These are phyloP conservation scores for Cryptomyrus ogoouensis DNA, from an alignment of 2,113 vertebrate species.

Conservation along the genomic window DNA sequence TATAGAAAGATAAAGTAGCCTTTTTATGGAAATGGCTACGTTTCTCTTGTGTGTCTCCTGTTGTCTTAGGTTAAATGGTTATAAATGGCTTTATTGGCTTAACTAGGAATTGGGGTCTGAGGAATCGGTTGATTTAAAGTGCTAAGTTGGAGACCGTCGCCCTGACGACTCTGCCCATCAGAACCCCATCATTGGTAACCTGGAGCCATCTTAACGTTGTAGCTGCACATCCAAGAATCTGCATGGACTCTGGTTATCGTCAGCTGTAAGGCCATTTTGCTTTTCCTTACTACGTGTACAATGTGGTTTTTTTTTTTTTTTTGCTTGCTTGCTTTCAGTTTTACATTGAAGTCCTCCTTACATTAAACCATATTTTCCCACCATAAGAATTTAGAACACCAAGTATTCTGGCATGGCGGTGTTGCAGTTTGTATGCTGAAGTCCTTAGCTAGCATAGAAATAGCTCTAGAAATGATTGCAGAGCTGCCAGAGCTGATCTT, in stretches of 20 bases:
- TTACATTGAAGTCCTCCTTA: background rate
- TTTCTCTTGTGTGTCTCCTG: background rate
- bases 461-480: background rate
- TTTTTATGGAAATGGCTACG: background rate
- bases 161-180: background rate
- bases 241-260: background rate
- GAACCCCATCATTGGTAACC: background rate
- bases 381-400: background rate
- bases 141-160: background rate
- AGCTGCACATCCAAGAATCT: background rate
- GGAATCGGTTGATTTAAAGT: background rate
- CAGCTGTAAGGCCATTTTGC: background rate
- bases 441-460: background rate
- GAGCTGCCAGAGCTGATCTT: background rate
- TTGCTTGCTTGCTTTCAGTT: background rate
- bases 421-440: background rate
- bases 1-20: background rate
- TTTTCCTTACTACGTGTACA: background rate
- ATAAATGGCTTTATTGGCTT: background rate
- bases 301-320: background rate
- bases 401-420: background rate
- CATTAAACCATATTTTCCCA: background rate
- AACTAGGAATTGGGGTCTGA: background rate
- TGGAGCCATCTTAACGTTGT: background rate
- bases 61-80: background rate